These are phyloP conservation scores for Spilarctia lutea DNA, from an alignment of 2,888 invertebrate genomes.

Conservation along the genomic window DNA sequence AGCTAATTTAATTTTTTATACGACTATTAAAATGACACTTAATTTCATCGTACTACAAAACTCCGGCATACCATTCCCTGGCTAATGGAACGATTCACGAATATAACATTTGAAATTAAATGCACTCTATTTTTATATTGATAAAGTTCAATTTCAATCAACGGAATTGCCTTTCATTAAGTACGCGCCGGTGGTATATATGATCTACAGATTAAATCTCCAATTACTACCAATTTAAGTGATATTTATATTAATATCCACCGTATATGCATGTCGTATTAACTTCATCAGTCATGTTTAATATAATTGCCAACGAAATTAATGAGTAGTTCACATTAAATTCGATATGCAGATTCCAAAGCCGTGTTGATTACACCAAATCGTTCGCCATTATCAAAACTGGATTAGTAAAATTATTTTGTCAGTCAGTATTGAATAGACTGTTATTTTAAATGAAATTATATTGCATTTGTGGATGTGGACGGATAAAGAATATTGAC, in stretches of 20 bases:
- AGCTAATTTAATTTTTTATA: not conserved
- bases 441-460: not conserved
- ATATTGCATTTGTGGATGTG: not conserved
- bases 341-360: constrained; percentile 36
- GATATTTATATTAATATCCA: not conserved
- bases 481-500: no score
- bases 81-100: not conserved
- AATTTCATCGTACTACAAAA: not conserved
- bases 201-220: not conserved
- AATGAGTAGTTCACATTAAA: constrained; percentile 34
- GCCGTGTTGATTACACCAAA: constrained; percentile 25
- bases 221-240: not conserved
- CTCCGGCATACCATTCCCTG: not conserved
- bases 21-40: not conserved
- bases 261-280: not conserved
- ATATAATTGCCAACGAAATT: constrained; percentile 24
- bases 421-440: not conserved
- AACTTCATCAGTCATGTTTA: not conserved
- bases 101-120: not conserved
- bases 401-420: constrained; percentile 8
- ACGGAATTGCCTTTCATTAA: not conserved
- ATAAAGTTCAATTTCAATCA: not conserved
- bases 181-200: not conserved
- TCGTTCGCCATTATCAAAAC: constrained; percentile 3
- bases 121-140: not conserved